phyloP scores from a whole-genome alignment of 2,797 vertebrate species.

The Sebastes ruberrimus region DNA sequence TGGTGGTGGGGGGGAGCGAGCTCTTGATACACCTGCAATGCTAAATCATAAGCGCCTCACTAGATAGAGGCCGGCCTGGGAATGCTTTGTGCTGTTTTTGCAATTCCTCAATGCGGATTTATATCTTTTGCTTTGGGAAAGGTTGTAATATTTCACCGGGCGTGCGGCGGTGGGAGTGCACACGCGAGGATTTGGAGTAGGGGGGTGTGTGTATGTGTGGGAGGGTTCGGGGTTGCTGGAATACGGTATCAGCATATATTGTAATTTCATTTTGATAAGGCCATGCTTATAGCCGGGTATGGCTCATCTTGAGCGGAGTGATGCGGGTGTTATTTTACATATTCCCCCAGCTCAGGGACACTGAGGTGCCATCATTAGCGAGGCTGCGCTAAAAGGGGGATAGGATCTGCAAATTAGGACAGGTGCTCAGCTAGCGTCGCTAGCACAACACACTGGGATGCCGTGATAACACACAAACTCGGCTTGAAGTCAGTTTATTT shows the following conservation, averaged over 20 bases:
- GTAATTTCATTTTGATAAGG: constrained; percentile 89
- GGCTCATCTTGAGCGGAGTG: constrained; percentile 69
- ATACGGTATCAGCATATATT: constrained; percentile 88
- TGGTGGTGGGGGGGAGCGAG: constrained; percentile 19
- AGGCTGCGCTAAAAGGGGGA: constrained; percentile 70
- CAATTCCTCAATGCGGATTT: constrained; percentile 88
- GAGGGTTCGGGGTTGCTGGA: constrained; percentile 65
- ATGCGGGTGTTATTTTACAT: constrained; percentile 80
- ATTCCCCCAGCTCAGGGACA: constrained; percentile 66
- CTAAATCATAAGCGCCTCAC: constrained; percentile 84
- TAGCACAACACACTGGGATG: constrained; percentile 61
- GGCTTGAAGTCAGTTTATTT: constrained; percentile 68
- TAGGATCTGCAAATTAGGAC: constrained; percentile 80
- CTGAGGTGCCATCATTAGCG: constrained; percentile 79
- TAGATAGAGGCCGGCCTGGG: constrained; percentile 81
- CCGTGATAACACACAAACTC: constrained; percentile 79
- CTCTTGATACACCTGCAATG: constrained; percentile 84
- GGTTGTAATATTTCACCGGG: constrained; percentile 88
- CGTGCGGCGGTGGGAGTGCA: constrained; percentile 71
- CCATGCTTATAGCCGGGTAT: constrained; percentile 78
- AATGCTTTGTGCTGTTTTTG: constrained; percentile 90
- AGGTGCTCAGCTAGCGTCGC: constrained; percentile 59
- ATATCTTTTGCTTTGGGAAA: constrained; percentile 89
- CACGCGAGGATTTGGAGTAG: constrained; percentile 64
- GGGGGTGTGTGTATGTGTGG: constrained; percentile 10